phyloP scores from a whole-genome alignment of 2,888 invertebrate genomes.

The Melanostoma mellinum region DNA sequence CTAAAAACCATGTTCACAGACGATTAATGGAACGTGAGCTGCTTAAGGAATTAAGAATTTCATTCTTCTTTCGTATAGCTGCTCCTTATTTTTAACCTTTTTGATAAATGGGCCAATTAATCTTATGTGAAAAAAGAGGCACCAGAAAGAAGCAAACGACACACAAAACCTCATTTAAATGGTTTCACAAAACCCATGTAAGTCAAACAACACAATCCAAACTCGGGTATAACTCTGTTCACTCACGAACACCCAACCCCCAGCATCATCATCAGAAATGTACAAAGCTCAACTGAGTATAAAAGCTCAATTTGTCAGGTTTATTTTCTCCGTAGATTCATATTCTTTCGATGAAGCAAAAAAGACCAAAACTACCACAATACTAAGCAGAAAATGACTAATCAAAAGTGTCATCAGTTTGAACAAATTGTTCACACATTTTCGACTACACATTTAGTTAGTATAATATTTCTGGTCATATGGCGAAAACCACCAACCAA shows the following conservation, averaged over 20 bases:
- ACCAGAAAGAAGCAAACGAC: too few species aligned
- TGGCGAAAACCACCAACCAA: conserved; percentile 22
- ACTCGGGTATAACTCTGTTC: not conserved
- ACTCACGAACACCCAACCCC: not conserved
- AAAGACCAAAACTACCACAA: conserved; percentile 2
- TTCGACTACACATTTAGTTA: conserved; percentile 4
- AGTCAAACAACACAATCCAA: not conserved
- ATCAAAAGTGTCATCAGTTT: conserved; percentile 19
- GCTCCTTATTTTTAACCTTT: too few species aligned
- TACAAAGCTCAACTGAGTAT: not conserved
- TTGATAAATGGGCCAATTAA: too few species aligned
- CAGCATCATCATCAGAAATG: not conserved
- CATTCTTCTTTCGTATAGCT: too few species aligned
- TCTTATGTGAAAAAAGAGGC: not conserved
- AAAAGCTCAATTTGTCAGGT: conserved; percentile 1
- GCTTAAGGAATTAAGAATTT: too few species aligned
- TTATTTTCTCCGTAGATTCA: not conserved
- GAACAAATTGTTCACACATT: conserved; percentile 24
- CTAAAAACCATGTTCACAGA: too few species aligned
- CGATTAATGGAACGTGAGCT: too few species aligned
- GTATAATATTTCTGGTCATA: not conserved
- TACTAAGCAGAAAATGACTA: conserved; percentile 14
- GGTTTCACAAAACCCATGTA: conserved; percentile 1
- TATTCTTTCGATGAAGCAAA: not conserved
- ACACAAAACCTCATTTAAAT: not conserved